These are phyloP conservation scores for Megaceryle maxima DNA, from an alignment of 2,113 vertebrate species.

Conservation along the genomic window DNA sequence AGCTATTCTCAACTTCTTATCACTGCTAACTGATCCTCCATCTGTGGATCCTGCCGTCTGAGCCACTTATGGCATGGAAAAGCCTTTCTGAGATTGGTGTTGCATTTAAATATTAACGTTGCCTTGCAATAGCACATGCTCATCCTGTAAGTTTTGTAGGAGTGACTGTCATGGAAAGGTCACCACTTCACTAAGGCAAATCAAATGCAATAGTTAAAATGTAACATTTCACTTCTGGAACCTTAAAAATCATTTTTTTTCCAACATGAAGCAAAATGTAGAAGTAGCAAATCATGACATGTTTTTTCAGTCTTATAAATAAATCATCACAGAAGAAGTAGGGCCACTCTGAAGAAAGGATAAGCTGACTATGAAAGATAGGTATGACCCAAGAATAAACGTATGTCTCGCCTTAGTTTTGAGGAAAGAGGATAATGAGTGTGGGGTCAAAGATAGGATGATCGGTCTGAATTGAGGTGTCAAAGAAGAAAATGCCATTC, in stretches of 20 bases:
- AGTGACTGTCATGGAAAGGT: not conserved
- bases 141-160: not conserved
- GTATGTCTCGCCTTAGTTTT: not conserved
- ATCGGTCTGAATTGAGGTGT: not conserved
- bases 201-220: not conserved
- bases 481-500: not conserved
- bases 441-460: not conserved
- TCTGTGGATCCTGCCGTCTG: constrained; percentile 40
- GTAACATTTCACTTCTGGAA: not conserved
- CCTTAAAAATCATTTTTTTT: not conserved
- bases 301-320: not conserved
- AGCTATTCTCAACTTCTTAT: constrained; percentile 49
- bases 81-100: constrained; percentile 17
- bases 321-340: not conserved
- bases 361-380: not conserved
- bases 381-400: not conserved
- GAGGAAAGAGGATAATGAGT: not conserved
- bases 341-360: not conserved
- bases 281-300: not conserved
- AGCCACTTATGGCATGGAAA: constrained; percentile 27
- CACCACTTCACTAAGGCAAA: not conserved
- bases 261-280: not conserved
- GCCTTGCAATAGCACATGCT: not conserved
- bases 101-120: constrained; percentile 29
- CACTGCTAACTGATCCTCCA: constrained; percentile 44